Evolutionary conservation across 2,113 vertebrate species (phyloP), one percentile per base, ranked within the genome.

Genomic region (Phasianus colchicus): DNA sequence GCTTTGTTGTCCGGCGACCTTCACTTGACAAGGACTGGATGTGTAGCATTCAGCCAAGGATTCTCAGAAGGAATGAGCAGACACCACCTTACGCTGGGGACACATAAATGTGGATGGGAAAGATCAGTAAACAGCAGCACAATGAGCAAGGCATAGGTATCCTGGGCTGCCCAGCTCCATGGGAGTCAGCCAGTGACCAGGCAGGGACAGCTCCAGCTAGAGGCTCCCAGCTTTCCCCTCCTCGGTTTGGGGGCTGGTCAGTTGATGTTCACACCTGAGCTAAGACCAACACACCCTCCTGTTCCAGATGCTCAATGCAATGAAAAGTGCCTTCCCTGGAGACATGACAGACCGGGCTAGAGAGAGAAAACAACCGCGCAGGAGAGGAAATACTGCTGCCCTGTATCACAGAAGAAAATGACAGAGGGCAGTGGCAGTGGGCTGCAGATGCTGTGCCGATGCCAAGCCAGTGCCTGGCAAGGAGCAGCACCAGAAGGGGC

Each of bases 1-100:
- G 1, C 36, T 0, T 7, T 15, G 21, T 8, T 3, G 18, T 2
- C 40, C 34, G n/a, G 21, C 43, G 11, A 22, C 0, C 0, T 43
- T 14, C 69, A 19, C 40, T 19, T 0, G 6, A 54, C 10, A 52
- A 55, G 70, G 55, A 38, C 80, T 4, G 66, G 34, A 36, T 57
- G 34, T 0, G 1, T n/a, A 63, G 50, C 34, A 0, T 61, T 43
- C 11, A 4, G n/a, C 27, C 9, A 0, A 60, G 70, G 70, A 34
- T 40, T 66, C 73, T 82, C 70, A 22, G 32, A 45, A 75, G 73
- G 55, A 61, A 8, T 0, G 13, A 58, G n/a, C 73, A 2, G 2
- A 60, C 76, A 38, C 24, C 83, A 54, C 6, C 4, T 2, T 47
- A 72, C 67, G 84, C 6, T 27, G 50, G 25, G 55, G 81, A 64